Conservation (phyloP, 2,888 invertebrate genomes). For the Diarsia mendica region DNA sequence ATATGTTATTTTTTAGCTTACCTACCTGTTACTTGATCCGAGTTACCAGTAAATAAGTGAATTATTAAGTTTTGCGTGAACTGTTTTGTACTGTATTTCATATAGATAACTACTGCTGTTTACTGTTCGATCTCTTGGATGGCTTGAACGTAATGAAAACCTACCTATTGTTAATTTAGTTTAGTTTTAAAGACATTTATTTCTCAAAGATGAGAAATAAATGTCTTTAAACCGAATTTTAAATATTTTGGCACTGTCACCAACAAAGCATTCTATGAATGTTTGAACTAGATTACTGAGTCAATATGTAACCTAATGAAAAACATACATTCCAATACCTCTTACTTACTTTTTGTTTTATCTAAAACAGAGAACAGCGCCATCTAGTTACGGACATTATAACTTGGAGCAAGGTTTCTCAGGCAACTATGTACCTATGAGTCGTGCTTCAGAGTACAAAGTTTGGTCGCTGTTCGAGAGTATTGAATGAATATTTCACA, state of each 20-base stretch:
- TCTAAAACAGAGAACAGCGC: constrained; percentile 42
- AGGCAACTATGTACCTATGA: background rate
- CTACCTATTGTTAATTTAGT: too few relatives aligned
- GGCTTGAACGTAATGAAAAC: too few relatives aligned
- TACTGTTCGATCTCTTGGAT: too few relatives aligned
- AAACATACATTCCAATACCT: background rate
- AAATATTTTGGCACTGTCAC: background rate
- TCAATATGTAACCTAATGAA: background rate
- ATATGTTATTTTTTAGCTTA: too few relatives aligned
- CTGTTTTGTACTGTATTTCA: too few relatives aligned
- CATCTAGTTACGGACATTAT: constrained; percentile 49
- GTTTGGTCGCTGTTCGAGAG: background rate
- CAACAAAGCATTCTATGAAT: background rate
- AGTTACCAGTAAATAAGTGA: too few relatives aligned
- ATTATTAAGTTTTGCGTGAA: too few relatives aligned
- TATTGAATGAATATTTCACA: background rate
- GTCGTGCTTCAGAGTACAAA: background rate
- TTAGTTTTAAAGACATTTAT: too few relatives aligned
- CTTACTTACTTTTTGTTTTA: background rate
- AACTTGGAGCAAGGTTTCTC: constrained; percentile 50
- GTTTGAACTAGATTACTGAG: background rate
- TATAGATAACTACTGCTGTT: too few relatives aligned
- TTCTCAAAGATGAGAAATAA: too few relatives aligned
- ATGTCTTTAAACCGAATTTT: background rate
- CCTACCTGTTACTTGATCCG: too few relatives aligned